Conservation (phyloP, 1,140 invertebrate species). For the Stenopsyche tienmushanensis region DNA sequence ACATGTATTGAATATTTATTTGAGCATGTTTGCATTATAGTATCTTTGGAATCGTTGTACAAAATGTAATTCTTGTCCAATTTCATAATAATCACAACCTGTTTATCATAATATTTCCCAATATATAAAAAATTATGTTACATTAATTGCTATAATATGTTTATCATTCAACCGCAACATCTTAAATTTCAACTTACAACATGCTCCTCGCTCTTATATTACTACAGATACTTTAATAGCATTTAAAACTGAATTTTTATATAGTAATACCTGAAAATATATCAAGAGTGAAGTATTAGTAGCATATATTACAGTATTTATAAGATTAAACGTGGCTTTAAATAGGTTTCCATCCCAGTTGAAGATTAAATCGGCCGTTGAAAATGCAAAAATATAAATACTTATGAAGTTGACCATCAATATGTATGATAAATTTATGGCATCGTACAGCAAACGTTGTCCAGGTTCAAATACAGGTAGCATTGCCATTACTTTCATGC, state of each 20-base stretch:
- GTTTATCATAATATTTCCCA: too few relatives aligned
- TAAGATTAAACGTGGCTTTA: slow-evolving; percentile 26
- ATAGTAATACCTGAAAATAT: slow-evolving; percentile 37
- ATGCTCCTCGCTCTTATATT: too few relatives aligned
- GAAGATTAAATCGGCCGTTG: slow-evolving; percentile 22
- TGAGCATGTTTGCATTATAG: background rate
- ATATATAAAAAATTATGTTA: background rate
- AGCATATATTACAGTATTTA: slow-evolving; percentile 32
- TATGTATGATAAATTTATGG: slow-evolving; percentile 22
- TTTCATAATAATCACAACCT: too few relatives aligned
- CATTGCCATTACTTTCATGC: slow-evolving; percentile 36
- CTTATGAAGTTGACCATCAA: slow-evolving; percentile 29
- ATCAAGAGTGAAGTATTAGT: slow-evolving; percentile 28
- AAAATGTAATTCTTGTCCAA: too few relatives aligned
- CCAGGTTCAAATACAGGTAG: slow-evolving; percentile 25
- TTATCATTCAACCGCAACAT: background rate
- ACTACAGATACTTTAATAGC: too few relatives aligned
- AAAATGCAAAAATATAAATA: slow-evolving; percentile 28
- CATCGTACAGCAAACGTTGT: background rate
- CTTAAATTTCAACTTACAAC: background rate
- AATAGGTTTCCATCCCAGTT: slow-evolving; percentile 34
- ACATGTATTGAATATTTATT: background rate
- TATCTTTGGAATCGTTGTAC: too few relatives aligned
- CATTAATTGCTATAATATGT: background rate
- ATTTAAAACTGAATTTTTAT: background rate